These are phyloP conservation scores for Halocynthia roretzi DNA, from an alignment of 23 tunicate genomes.

Conservation along the genomic window DNA sequence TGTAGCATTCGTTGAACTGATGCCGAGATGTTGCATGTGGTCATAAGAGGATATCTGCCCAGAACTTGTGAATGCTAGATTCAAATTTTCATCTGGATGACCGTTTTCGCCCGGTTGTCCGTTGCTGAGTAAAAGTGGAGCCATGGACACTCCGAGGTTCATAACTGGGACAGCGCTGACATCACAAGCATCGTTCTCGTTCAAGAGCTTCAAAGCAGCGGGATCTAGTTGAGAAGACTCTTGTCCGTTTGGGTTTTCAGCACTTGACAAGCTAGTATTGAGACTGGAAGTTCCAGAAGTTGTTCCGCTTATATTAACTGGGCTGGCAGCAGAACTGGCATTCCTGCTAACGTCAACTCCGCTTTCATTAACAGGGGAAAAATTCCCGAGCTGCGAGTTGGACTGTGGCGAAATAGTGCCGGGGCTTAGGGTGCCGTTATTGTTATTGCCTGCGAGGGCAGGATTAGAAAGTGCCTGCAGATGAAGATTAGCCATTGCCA, in stretches of 20 bases:
- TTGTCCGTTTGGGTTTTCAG: conserved; percentile 12
- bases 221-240: conserved; percentile 10
- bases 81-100: no score
- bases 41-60: no score
- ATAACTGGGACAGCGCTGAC: conserved; percentile 15
- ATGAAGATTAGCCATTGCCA: conserved; percentile 9
- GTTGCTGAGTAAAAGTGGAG: neutral
- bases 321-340: conserved; percentile 24
- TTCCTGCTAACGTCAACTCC: neutral
- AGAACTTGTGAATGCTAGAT: no score
- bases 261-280: conserved; percentile 15
- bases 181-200: neutral
- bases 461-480: neutral
- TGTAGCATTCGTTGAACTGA: neutral
- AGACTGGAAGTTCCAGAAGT: conserved; percentile 24
- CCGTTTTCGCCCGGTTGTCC: neutral
- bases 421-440: conserved; percentile 13
- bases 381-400: neutral
- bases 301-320: conserved; percentile 5
- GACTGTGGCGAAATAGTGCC: conserved; percentile 26
- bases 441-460: neutral
- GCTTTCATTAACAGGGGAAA: conserved; percentile 19
- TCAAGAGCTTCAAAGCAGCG: neutral
- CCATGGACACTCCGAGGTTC: conserved; percentile 21
- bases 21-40: neutral